Conservation (phyloP, 2,888 invertebrate species). For the Timandra comae region DNA sequence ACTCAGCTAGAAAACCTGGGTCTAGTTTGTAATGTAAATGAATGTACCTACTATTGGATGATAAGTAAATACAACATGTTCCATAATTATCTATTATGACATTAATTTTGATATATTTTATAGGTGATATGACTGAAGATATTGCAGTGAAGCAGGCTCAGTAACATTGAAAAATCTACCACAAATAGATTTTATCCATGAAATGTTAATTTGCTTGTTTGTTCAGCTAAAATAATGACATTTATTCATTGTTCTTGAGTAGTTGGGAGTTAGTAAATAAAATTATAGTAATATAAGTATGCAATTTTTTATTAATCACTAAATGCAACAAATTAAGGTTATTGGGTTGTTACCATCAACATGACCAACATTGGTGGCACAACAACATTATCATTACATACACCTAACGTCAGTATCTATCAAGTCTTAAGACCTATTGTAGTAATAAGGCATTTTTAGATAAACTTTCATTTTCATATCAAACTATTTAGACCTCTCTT, state of each 20-base stretch:
- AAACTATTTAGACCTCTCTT: conserved; percentile 71
- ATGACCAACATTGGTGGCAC: conserved; percentile 38
- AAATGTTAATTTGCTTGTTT: too few relatives aligned
- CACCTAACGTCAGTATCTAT: conserved; percentile 73
- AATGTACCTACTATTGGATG: too few relatives aligned
- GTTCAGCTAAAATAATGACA: too few relatives aligned
- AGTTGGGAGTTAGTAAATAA: conserved; percentile 28
- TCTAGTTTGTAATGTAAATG: too few relatives aligned
- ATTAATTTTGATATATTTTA: too few relatives aligned
- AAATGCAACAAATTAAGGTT: conserved; percentile 71
- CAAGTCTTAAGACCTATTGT: conserved; percentile 72
- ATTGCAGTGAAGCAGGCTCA: conserved; percentile 20
- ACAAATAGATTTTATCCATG: too few relatives aligned
- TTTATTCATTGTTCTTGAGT: too few relatives aligned
- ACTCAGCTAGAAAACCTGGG: too few relatives aligned
- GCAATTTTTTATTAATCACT: conserved; percentile 75
- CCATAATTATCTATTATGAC: too few relatives aligned
- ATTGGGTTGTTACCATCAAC: conserved; percentile 52
- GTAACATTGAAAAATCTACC: too few relatives aligned
- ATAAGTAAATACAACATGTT: too few relatives aligned
- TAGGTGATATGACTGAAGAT: conserved; percentile 34
- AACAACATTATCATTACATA: conserved; percentile 57
- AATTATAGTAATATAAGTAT: conserved; percentile 60
- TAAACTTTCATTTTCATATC: conserved; percentile 71
- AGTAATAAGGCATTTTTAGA: conserved; percentile 75